Percentiles rank a stretch among this genome's conserved stretches.
Conservation (phyloP, 2,888 invertebrate genomes). For the Drosophila dives region DNA sequence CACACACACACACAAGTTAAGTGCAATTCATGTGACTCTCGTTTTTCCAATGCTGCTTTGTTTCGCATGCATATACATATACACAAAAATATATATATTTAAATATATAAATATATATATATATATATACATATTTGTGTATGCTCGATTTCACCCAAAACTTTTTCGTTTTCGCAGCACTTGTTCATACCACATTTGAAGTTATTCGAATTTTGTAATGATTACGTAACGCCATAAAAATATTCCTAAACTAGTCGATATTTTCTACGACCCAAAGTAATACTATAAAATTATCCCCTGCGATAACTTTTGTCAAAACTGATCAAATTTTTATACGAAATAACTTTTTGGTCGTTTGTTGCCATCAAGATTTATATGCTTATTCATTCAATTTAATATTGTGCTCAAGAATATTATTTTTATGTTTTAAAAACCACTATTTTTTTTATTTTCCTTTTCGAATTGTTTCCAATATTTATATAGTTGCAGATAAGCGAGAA, state of each 20-base stretch:
- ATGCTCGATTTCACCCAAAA: conserved; percentile 50
- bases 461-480: not conserved
- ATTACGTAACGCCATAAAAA: not conserved
- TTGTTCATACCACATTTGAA: not conserved
- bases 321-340: not conserved
- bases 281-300: not conserved
- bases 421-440: not conserved
- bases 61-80: not conserved
- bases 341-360: not conserved
- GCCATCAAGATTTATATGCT: not conserved
- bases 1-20: conserved; percentile 64
- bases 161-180: conserved; percentile 36
- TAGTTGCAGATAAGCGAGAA: conserved; percentile 62
- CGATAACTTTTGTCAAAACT: not conserved
- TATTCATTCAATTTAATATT: not conserved
- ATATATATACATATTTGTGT: not conserved
- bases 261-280: no score
- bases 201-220: not conserved
- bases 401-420: not conserved
- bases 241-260: not conserved
- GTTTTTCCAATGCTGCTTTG: conserved; percentile 30
- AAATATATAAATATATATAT: not conserved
- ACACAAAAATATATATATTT: not conserved
- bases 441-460: not conserved
- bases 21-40: conserved; percentile 76